phyloP scores from a whole-genome alignment of 2,888 invertebrate genomes.

The Synergus laeviventris region DNA sequence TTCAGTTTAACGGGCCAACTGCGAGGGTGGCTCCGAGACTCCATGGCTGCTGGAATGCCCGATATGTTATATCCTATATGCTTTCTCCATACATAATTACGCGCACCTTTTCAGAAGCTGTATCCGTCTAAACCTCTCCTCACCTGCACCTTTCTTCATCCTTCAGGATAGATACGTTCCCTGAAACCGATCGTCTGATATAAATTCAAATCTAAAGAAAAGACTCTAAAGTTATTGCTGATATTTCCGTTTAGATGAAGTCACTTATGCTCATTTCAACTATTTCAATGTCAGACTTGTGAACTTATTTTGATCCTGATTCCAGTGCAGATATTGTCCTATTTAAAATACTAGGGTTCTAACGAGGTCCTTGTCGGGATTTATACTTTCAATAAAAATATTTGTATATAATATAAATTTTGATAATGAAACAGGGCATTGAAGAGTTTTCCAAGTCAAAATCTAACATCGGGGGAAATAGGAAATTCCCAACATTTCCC shows the following conservation, averaged over 20 bases:
- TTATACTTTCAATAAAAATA: too few species aligned
- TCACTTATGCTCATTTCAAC: not conserved
- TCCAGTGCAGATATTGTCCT: too few species aligned
- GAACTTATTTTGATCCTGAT: too few species aligned
- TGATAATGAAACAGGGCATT: too few species aligned
- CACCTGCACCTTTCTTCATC: slow-evolving; percentile 20
- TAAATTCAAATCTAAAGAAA: slow-evolving; percentile 8
- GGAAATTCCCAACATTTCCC: too few species aligned
- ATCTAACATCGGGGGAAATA: too few species aligned
- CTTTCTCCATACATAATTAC: slow-evolving; percentile 70
- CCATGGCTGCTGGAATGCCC: slow-evolving; percentile 71
- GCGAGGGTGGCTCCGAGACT: slow-evolving; percentile 71
- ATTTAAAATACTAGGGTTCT: too few species aligned
- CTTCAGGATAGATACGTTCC: slow-evolving; percentile 25
- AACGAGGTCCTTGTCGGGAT: too few species aligned
- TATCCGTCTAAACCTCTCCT: slow-evolving; percentile 26
- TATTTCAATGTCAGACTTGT: not conserved
- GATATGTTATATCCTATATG: slow-evolving; percentile 67
- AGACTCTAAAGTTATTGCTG: not conserved
- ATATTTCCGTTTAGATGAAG: not conserved
- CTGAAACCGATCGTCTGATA: slow-evolving; percentile 16
- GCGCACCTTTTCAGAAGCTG: slow-evolving; percentile 58
- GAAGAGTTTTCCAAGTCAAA: too few species aligned
- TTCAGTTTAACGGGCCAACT: slow-evolving; percentile 73
- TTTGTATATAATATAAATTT: too few species aligned